A percentile compares a stretch with the other conserved stretches of the same genome.
Conservation (phyloP, 2,888 invertebrate genomes). For the Phania funesta region DNA sequence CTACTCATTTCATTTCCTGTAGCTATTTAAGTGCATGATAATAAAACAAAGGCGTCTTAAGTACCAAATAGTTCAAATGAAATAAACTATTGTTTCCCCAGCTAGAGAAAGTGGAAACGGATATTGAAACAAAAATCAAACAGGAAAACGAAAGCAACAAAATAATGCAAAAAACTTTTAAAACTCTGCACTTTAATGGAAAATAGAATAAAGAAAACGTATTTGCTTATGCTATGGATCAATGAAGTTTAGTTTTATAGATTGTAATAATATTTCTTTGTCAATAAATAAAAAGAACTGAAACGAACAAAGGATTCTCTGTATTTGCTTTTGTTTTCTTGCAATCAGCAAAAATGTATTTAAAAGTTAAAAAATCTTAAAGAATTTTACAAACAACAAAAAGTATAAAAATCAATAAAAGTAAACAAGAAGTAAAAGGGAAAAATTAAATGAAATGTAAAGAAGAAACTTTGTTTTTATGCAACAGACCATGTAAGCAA, state of each 20-base stretch:
- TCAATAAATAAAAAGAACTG: slow-evolving; percentile 50
- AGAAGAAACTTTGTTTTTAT: background rate
- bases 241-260: slow-evolving; percentile 50
- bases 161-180: background rate
- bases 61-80: slow-evolving; percentile 28
- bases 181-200: background rate
- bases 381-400: slow-evolving; percentile 1
- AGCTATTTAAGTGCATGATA: slow-evolving; percentile 22
- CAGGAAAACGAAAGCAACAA: slow-evolving; percentile 1
- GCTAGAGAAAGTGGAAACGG: slow-evolving; percentile 44
- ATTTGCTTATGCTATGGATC: slow-evolving; percentile 61
- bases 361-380: slow-evolving; percentile 12
- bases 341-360: background rate
- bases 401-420: background rate
- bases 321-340: background rate
- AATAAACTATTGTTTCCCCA: slow-evolving; percentile 39
- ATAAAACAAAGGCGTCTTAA: slow-evolving; percentile 45
- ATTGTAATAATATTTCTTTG: slow-evolving; percentile 64
- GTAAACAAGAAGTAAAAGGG: background rate
- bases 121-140: slow-evolving; percentile 55
- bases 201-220: slow-evolving; percentile 15
- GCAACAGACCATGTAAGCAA: slow-evolving; percentile 44
- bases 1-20: slow-evolving; percentile 2
- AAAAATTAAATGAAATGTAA: background rate
- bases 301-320: slow-evolving; percentile 7